Base-by-base conservation (phyloP, 2,888 invertebrate genomes). In the Hirtodrosophila histrioides region DNA sequence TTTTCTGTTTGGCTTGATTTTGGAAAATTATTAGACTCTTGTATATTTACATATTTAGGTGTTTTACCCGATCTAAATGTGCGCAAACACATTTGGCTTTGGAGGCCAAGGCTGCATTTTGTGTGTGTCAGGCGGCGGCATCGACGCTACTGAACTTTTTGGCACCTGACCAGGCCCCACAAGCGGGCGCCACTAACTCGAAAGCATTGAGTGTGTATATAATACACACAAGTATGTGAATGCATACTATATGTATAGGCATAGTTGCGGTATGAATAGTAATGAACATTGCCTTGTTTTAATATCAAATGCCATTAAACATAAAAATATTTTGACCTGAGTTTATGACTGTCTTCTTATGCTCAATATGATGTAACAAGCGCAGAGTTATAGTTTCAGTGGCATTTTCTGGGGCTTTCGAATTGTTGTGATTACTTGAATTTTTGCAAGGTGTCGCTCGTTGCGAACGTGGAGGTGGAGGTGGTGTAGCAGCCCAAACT, bases 31-130 rank as follows among this genome's bases (percentile, higher is more conserved):
- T 10, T 9, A 12, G 17, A 33, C 9, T 3, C 0, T 5, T 35
- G 12, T 46, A 45, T 36, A 36, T 36, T 17, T 35, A 29, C 33
- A 6, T 10, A 27, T 27, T 33, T 36, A 12, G 33, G 37, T 46
- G 11, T 37, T 53, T 48, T 51, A 50, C 31, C 46, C 35, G 24
- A 48, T 43, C 31, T 48, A 51, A 61, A 56, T 49, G 17, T 54
- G 67, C 48, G 23, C 49, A 53, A 56, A 36, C 45, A 37, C 44
- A 73, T 49, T 64, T 70, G 64, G 57, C 51, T 78, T 81, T 83
- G 74, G 76, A 78, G 88, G 88, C 78, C 88, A 88, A 87, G 84
- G 87, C 64, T 71, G 46, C 29, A 39, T 10, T 53, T 45, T 50
- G 50, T 58, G 53, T 76, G 45, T 54, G 60, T 71, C 61, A 62